A percentile compares a stretch with the other conserved stretches of the same genome.
Conservation (phyloP, 2,888 invertebrate genomes). For the Callimorpha dominula region DNA sequence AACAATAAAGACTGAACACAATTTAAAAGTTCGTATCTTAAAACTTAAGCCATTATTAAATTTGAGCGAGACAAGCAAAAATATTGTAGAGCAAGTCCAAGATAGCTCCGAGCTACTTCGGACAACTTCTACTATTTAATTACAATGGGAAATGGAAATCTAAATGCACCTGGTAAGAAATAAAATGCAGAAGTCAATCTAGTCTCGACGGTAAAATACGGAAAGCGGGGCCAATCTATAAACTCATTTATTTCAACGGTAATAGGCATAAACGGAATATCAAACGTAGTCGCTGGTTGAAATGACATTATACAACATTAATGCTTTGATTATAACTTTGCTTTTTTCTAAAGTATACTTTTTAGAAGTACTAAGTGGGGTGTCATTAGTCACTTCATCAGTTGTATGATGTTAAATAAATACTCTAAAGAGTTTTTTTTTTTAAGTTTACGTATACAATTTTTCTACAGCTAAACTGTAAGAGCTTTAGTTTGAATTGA, state of each 20-base stretch:
- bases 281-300: conserved; percentile 41
- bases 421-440: neutral
- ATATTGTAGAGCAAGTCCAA: conserved; percentile 48
- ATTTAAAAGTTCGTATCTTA: conserved; percentile 36
- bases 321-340: neutral
- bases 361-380: neutral
- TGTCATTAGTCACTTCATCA: neutral
- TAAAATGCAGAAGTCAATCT: conserved; percentile 69
- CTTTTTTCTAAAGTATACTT: neutral
- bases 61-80: conserved; percentile 50
- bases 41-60: conserved; percentile 43
- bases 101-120: conserved; percentile 55
- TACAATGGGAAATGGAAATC: conserved; percentile 75
- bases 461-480: neutral
- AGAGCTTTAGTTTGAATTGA: neutral
- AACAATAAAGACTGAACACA: conserved; percentile 19
- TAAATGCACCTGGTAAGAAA: conserved; percentile 69
- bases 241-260: conserved; percentile 71
- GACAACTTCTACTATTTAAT: conserved; percentile 74
- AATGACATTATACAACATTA: neutral
- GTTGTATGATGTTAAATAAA: no score
- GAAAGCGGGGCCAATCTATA: conserved; percentile 69
- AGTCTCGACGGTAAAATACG: conserved; percentile 51
- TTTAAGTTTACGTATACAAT: neutral
- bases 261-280: conserved; percentile 62